Evolutionary conservation across 2,797 vertebrate genomes (phyloP).

Genomic region (Fringilla coelebs): DNA sequence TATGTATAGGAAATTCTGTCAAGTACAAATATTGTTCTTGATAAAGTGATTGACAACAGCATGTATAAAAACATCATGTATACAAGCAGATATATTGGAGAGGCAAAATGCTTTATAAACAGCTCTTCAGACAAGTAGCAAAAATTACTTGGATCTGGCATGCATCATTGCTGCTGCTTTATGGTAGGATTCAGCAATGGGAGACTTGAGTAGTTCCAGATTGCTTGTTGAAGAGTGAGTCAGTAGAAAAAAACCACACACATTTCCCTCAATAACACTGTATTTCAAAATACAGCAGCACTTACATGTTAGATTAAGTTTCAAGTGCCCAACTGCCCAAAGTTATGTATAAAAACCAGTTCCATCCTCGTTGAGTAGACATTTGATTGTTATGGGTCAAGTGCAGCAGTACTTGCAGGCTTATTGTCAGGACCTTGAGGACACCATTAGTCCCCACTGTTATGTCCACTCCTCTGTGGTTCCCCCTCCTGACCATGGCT

Average conservation of each 20-base stretch:
- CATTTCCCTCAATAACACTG: not conserved
- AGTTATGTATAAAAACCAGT: not conserved
- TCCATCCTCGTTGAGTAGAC: not conserved
- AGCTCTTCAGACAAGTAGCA: not conserved
- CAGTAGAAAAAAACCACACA: not conserved
- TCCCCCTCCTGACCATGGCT: accelerated
- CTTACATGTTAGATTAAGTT: not conserved
- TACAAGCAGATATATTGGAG: not conserved
- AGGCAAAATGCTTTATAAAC: not conserved
- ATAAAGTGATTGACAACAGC: not conserved
- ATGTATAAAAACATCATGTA: not conserved
- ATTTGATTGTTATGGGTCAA: not conserved
- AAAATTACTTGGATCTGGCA: not conserved
- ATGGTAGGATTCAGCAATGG: not conserved
- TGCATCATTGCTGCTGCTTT: not conserved
- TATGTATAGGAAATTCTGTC: not conserved
- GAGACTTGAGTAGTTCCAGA: not conserved
- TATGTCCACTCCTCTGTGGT: not conserved
- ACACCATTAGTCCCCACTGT: not conserved
- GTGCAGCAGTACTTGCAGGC: not conserved
- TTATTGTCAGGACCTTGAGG: not conserved
- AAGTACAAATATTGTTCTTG: not conserved
- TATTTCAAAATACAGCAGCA: not conserved
- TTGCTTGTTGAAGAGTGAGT: not conserved
- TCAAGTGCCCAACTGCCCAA: not conserved